Evolutionary conservation across 2,797 vertebrate genomes (phyloP), one percentile per base, ranked within the genome.

Genomic region (Cryptoblepharus egeriae): DNA sequence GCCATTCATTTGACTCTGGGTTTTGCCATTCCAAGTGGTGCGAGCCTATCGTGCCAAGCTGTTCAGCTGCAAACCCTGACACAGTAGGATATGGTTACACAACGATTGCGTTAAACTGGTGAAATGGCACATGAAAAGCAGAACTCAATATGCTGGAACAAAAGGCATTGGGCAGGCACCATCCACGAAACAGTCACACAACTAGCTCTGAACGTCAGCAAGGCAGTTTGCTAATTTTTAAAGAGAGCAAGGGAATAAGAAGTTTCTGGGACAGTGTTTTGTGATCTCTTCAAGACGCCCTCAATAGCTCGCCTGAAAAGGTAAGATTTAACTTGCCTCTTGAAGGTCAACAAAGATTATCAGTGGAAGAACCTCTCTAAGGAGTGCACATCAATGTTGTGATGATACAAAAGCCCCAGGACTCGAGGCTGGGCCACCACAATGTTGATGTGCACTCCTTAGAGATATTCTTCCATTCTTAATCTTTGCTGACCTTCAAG

Each of bases 111-210:
- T 75, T 63, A 67, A 87, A 69, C 12, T 76, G 42, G 67, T 77
- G 58, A 85, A 86, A 70, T 1, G 58, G 2, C 88, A 87, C 77
- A 49, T 49, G 45, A 55, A 3, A 3, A 86, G 35, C 79, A 84
- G 81, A 10, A 60, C 88, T 84, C 7, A 67, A 88, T 71, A 79
- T 1, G 58, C 58, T 13, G 84, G 88, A 63, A 64, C 83, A 22
- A 81, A 81, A 65, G 24, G 69, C n/a, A 30, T 22, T 32, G 22
- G 8, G 13, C n/a, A 73, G 13, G 32, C 18, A 5, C 4, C 30
- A 67, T 13, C 18, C 49, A 30, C 18, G 57, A 8, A 73, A 52
- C 4, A 8, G n/a, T 3, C 26, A 7, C 20, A 20, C 12, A 26
- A 57, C 49, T 57, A 32, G n/a, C 9, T 22, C 18, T 45, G 12